Conservation (phyloP, 2,888 invertebrate genomes). For the Nezara viridula region DNA sequence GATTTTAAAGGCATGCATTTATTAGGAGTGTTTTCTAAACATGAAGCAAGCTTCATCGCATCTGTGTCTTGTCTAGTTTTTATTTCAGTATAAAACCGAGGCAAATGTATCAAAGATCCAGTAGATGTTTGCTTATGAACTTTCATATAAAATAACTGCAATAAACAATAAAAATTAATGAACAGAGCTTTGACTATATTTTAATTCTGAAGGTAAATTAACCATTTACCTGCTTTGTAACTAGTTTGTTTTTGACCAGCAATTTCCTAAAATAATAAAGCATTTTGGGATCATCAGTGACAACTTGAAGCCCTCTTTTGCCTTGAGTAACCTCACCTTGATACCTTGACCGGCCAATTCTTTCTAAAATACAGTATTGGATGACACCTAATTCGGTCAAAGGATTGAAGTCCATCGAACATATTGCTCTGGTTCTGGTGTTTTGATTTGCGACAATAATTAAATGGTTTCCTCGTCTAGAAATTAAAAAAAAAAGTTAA, state of each 20-base stretch:
- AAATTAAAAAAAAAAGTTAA: constrained; percentile 62
- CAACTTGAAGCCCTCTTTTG: constrained; percentile 72
- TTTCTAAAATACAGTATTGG: constrained; percentile 81
- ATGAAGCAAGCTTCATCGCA: constrained; percentile 73
- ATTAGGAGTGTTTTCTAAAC: constrained; percentile 73
- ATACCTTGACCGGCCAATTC: constrained; percentile 79
- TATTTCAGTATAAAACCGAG: constrained; percentile 75
- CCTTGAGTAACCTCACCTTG: constrained; percentile 81
- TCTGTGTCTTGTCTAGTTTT: constrained; percentile 73
- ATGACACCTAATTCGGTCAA: constrained; percentile 69
- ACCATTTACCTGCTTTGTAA: constrained; percentile 74
- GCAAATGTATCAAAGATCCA: constrained; percentile 75
- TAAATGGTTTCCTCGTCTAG: constrained; percentile 75
- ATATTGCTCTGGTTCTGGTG: constrained; percentile 73
- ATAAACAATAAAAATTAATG: neutral
- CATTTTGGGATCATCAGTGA: constrained; percentile 75
- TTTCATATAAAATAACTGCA: constrained; percentile 71
- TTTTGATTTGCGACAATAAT: constrained; percentile 80
- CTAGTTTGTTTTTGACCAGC: constrained; percentile 73
- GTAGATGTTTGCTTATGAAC: constrained; percentile 69
- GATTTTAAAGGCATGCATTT: constrained; percentile 72
- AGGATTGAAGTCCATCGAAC: constrained; percentile 69
- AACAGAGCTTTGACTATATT: neutral
- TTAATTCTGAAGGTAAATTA: neutral
- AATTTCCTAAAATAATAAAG: constrained; percentile 77